These are phyloP conservation scores for Mesembrinibis cayennensis DNA, from an alignment of 2,113 vertebrate species.

Conservation along the genomic window DNA sequence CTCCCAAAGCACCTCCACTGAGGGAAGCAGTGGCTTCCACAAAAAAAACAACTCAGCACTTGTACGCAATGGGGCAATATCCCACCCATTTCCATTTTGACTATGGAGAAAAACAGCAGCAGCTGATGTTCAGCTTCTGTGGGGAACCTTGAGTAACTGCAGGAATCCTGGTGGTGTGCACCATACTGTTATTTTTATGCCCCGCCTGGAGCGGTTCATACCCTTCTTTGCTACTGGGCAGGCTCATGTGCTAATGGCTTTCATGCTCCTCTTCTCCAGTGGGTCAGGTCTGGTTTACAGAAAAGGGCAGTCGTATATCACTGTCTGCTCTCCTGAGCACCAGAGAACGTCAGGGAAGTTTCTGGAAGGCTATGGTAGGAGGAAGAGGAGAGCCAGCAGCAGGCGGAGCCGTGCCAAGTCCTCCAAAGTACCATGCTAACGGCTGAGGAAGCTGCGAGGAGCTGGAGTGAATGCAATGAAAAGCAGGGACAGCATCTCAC, in stretches of 20 bases:
- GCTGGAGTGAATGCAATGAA: neutral
- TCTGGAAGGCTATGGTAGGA: neutral
- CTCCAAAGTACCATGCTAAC: neutral
- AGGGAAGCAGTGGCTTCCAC: neutral
- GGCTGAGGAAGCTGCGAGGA: neutral
- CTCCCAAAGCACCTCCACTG: neutral
- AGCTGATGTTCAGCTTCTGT: neutral
- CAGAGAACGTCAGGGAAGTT: neutral
- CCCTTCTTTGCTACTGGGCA: neutral
- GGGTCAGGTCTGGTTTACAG: neutral
- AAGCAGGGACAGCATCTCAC: neutral
- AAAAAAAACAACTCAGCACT: neutral
- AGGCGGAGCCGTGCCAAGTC: fast-evolving
- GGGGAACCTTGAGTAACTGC: neutral
- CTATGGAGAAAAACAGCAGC: neutral
- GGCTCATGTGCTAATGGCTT: neutral
- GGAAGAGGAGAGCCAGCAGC: neutral
- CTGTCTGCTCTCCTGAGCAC: neutral
- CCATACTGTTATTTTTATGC: fast-evolving
- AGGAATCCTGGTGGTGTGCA: neutral
- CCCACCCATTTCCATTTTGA: neutral
- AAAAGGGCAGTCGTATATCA: neutral
- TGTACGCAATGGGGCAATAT: fast-evolving
- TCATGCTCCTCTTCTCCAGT: neutral
- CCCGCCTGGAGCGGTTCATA: neutral